phyloP scores from a whole-genome alignment of 2,113 vertebrate genomes.

The Nibea albiflora region DNA sequence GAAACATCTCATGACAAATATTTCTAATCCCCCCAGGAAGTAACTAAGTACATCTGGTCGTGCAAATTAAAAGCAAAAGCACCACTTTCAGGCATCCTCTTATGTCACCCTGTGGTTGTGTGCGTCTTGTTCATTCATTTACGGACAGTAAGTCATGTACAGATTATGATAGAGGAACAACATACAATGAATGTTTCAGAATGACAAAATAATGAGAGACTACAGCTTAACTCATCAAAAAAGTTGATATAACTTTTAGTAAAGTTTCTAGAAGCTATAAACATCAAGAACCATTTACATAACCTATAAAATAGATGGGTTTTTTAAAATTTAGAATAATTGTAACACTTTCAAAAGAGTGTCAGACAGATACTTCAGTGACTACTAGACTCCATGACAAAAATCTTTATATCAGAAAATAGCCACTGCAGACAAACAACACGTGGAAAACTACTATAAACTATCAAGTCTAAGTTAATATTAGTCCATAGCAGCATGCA shows the following conservation, averaged over 20 bases:
- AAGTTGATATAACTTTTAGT: neutral
- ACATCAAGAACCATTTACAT: neutral
- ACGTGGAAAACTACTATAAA: neutral
- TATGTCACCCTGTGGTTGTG: neutral
- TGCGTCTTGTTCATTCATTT: neutral
- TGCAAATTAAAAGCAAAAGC: constrained; percentile 6
- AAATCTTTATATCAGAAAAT: neutral
- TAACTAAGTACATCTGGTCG: neutral
- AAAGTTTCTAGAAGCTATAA: neutral
- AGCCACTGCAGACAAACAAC: neutral
- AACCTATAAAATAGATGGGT: neutral
- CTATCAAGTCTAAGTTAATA: neutral
- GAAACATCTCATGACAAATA: constrained; percentile 50
- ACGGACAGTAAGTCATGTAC: neutral
- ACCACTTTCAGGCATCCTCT: neutral
- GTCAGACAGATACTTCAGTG: neutral
- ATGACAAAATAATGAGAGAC: neutral
- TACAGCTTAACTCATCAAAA: neutral
- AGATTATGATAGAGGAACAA: no score
- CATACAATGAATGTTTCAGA: neutral
- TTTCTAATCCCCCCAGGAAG: constrained; percentile 32
- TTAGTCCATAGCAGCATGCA: neutral
- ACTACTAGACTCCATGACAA: neutral
- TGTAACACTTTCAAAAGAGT: neutral
- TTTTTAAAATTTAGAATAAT: neutral